These are phyloP conservation scores for Sebastes nivosus DNA, from an alignment of 2,797 vertebrate species.

Conservation along the genomic window DNA sequence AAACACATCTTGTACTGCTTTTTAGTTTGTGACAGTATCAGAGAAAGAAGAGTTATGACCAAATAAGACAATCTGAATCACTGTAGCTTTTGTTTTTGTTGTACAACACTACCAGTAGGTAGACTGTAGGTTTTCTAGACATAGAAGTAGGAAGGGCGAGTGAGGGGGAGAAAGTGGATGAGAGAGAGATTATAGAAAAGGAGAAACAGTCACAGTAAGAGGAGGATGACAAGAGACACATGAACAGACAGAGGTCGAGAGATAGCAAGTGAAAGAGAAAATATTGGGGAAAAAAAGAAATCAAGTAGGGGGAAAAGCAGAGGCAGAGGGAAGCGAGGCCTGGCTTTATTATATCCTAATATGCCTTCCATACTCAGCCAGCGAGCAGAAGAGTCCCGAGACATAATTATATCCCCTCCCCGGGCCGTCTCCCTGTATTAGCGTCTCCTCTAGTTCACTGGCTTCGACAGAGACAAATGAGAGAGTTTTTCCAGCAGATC, in stretches of 20 bases:
- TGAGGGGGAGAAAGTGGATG: not conserved
- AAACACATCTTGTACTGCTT: not conserved
- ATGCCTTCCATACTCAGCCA: constrained; percentile 80
- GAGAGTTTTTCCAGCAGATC: constrained; percentile 87
- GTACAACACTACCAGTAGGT: not conserved
- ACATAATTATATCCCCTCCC: constrained; percentile 89
- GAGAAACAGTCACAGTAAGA: constrained; percentile 19
- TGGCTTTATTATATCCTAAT: constrained; percentile 84
- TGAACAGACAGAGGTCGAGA: constrained; percentile 34
- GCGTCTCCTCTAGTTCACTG: constrained; percentile 87
- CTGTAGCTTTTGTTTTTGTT: not conserved
- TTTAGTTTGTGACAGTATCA: not conserved
- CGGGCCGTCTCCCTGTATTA: constrained; percentile 87
- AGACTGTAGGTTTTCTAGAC: not conserved
- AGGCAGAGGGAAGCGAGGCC: constrained; percentile 56
- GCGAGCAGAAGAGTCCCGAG: constrained; percentile 82
- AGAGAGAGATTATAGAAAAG: constrained; percentile 6
- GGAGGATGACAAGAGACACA: constrained; percentile 45
- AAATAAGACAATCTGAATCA: not conserved
- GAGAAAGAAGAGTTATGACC: not conserved
- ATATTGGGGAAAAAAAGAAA: constrained; percentile 21
- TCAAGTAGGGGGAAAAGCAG: constrained; percentile 21
- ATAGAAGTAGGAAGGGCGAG: not conserved
- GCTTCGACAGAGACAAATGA: constrained; percentile 90
- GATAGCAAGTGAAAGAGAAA: constrained; percentile 39